Evolutionary conservation across 2,797 vertebrate species (phyloP).

Genomic region (Lutra lutra): DNA sequence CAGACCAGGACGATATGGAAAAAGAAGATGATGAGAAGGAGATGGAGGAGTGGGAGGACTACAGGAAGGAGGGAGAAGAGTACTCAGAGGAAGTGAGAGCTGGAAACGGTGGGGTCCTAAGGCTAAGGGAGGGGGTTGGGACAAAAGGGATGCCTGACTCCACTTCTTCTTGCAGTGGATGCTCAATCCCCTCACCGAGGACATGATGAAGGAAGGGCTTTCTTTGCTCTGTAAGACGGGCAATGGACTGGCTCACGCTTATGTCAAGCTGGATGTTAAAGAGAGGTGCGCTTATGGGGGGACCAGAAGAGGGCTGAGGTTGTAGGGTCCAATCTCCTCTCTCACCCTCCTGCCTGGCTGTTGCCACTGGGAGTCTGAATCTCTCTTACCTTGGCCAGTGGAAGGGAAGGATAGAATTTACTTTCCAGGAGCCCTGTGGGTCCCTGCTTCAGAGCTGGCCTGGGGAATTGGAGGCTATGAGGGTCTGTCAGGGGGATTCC

Average conservation of each 20-base stretch:
- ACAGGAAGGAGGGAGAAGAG: conserved; percentile 43
- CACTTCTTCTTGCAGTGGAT: conserved; percentile 70
- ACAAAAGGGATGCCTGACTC: background rate
- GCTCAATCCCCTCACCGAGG: conserved; percentile 86
- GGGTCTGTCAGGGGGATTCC: background rate
- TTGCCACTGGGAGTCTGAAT: background rate
- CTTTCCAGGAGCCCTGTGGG: background rate
- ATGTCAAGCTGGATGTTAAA: conserved; percentile 91
- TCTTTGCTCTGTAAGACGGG: conserved; percentile 92
- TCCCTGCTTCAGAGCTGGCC: background rate
- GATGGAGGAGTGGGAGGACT: conserved; percentile 50
- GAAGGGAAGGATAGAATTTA: background rate
- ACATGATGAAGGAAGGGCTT: conserved; percentile 88
- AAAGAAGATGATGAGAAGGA: conserved; percentile 62
- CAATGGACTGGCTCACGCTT: conserved; percentile 93
- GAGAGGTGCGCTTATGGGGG: conserved; percentile 87
- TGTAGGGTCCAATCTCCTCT: background rate
- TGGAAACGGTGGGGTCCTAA: background rate
- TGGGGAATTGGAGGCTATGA: background rate
- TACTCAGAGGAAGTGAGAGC: conserved; percentile 70
- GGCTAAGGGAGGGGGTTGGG: background rate
- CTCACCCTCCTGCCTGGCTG: background rate
- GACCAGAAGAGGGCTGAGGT: background rate
- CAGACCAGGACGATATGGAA: conserved; percentile 71
- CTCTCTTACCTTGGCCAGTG: background rate